These are phyloP conservation scores for Sparus aurata DNA, from an alignment of 2,797 vertebrate genomes.

Conservation along the genomic window DNA sequence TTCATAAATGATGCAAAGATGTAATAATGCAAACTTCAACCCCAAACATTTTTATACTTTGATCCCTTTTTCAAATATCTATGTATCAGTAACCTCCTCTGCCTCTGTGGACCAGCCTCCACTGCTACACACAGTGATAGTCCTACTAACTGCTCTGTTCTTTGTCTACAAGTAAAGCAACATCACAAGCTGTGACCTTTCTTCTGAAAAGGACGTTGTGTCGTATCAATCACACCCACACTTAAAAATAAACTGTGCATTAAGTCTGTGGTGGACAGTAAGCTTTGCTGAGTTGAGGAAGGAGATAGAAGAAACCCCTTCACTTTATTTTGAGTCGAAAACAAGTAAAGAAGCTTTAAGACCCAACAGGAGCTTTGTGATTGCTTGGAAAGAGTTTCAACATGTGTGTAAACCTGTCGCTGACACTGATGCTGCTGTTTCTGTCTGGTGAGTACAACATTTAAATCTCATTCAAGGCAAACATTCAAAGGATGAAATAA, in stretches of 20 bases:
- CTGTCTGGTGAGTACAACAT: conserved; percentile 35
- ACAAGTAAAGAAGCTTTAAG: too few species aligned
- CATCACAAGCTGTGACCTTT: not conserved
- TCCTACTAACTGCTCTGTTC: not conserved
- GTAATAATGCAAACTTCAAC: too few species aligned
- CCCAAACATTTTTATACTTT: too few species aligned
- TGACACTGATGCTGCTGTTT: conserved; percentile 18
- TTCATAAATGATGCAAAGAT: too few species aligned
- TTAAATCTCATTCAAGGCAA: not conserved
- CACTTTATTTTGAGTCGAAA: too few species aligned
- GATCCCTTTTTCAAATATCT: too few species aligned
- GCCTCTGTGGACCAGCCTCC: too few species aligned
- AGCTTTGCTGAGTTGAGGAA: fast-evolving
- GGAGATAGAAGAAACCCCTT: not conserved
- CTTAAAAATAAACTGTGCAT: not conserved
- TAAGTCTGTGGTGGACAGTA: not conserved
- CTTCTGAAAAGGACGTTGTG: conserved; percentile 1
- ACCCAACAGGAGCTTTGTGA: not conserved
- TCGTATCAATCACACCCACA: not conserved
- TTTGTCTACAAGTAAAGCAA: not conserved
- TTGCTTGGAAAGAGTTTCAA: not conserved
- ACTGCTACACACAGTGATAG: too few species aligned
- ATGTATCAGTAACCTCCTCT: too few species aligned
- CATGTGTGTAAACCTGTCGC: conserved; percentile 8
- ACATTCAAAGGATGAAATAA: not conserved